Evolutionary conservation across 2,888 invertebrate species (phyloP), one percentile per base, ranked within the genome.

Genomic region (Rugalucina vietnamica): DNA sequence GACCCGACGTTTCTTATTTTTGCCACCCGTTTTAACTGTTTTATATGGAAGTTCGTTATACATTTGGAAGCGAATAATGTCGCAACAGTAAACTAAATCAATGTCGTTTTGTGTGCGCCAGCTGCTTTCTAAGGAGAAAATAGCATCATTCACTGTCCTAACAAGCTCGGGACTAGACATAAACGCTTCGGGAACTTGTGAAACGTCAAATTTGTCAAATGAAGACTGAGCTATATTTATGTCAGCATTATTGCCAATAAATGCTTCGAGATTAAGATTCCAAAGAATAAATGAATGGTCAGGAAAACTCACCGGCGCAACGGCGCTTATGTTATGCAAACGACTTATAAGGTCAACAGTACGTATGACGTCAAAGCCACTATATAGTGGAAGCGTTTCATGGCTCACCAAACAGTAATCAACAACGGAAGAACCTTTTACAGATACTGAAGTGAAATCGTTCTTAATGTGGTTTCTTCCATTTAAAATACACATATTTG

Each of bases 381-480:
- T 65, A 74, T 60, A 79, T 14, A n/a, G 2, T 43, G 70, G 12
- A 1, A 79, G 12, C 18, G 37, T 49, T 2, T 60, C 43, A 71
- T 81, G 81, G 37, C 32, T 36, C 24, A 81, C 57, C 8, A 81
- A 10, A 36, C 76, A 76, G 27, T 57, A 54, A 32, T 81, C 81
- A 27, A 76, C 81, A 18, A 81, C 76, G 27, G 81, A 50, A 29
- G 49, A 76, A 14, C 76, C 76, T 54, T 81, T 81, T 27, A 34
- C 34, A n/a, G 81, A 81, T n/a, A 81, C 36, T 4, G 81, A 81
- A 24, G 76, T 76, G 65, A 39, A 76, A 43, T 76, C 81, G 43
- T 81, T 79, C 50, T 71, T 39, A 12, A 70, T 27, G 69, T 24
- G 32, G 27, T 76, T 76, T 32, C 81, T 36, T 0, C 81, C 81